phyloP scores from a whole-genome alignment of 2,113 vertebrate genomes.

The Aleadryas rufinucha region DNA sequence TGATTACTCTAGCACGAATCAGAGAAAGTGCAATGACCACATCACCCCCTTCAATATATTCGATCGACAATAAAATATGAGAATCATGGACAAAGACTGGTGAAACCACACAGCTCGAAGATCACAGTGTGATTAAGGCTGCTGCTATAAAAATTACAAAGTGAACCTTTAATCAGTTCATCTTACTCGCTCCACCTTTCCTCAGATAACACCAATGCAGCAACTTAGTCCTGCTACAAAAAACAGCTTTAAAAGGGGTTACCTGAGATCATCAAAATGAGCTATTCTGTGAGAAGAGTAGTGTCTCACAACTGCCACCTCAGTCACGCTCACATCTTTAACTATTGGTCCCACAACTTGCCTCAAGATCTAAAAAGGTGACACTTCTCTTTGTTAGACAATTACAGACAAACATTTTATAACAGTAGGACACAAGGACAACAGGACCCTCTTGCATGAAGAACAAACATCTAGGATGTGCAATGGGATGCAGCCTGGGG shows the following conservation, averaged over 20 bases:
- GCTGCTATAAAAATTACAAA: not conserved
- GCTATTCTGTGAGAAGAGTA: not conserved
- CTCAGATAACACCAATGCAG: not conserved
- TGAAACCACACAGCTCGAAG: not conserved
- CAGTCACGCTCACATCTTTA: not conserved
- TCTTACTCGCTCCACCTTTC: conserved; percentile 5
- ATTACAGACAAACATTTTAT: rapidly evolving
- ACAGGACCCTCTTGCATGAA: not conserved
- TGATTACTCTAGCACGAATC: not conserved
- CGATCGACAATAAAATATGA: not conserved
- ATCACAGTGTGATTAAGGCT: not conserved
- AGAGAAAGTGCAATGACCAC: not conserved
- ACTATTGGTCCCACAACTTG: not conserved
- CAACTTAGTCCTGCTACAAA: not conserved
- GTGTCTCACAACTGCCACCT: not conserved
- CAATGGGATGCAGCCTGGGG: rapidly evolving
- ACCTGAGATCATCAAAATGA: not conserved
- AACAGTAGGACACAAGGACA: not conserved
- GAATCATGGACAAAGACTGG: not conserved
- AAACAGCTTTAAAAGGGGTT: not conserved
- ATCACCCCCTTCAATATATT: not conserved
- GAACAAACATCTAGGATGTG: not conserved
- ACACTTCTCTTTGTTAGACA: not conserved
- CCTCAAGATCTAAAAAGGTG: not conserved
- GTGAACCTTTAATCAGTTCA: not conserved